Conservation (phyloP, 2,888 invertebrate genomes). For the Sipha maydis region DNA sequence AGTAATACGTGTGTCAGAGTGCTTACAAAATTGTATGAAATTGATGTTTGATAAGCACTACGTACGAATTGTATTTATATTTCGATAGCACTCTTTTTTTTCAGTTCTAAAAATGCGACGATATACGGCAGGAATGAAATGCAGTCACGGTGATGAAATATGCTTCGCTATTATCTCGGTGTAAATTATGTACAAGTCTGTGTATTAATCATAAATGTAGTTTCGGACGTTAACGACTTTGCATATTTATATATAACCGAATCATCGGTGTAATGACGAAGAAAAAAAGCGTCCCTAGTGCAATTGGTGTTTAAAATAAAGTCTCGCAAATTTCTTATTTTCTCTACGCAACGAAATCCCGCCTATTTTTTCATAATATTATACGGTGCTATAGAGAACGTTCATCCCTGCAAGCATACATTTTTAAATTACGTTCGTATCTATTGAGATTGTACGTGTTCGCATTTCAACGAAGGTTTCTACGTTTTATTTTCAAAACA, state of each 20-base stretch:
- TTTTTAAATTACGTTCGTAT: too few species aligned
- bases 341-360: not conserved
- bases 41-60: too few species aligned
- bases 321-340: not conserved
- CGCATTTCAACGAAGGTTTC: too few species aligned
- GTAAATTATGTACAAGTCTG: slow-evolving; percentile 50
- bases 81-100: too few species aligned
- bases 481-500: too few species aligned
- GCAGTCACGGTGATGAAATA: not conserved
- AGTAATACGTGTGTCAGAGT: too few species aligned
- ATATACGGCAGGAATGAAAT: not conserved
- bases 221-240: slow-evolving; percentile 40
- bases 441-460: too few species aligned
- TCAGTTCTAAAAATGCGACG: not conserved
- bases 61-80: too few species aligned
- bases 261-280: not conserved
- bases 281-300: not conserved
- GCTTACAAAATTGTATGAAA: too few species aligned
- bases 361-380: not conserved
- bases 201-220: slow-evolving; percentile 41
- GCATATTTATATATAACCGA: not conserved
- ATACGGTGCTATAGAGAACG: too few species aligned
- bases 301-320: not conserved
- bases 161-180: not conserved
- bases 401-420: too few species aligned